Evolutionary conservation across 2,113 vertebrate genomes (phyloP).

Genomic region (Hymenochirus boettgeri): DNA sequence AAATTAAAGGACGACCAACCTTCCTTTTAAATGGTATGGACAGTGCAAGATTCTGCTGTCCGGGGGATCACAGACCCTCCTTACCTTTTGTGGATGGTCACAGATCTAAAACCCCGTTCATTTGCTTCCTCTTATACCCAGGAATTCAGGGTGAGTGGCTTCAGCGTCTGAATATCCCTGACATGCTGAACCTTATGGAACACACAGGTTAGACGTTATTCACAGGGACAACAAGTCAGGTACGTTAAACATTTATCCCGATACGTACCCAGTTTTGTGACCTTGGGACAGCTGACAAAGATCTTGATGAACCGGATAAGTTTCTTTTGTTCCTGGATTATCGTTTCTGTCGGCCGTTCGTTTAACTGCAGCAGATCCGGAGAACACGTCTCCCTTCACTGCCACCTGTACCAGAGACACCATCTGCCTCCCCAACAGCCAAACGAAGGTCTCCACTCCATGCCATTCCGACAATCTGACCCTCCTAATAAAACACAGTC

Average conservation of each 20-base stretch:
- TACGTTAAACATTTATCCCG: neutral
- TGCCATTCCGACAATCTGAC: conserved; percentile 69
- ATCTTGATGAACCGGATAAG: conserved; percentile 55
- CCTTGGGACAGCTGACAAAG: conserved; percentile 60
- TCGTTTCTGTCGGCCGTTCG: neutral
- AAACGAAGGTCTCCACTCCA: conserved; percentile 79
- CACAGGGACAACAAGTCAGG: no score
- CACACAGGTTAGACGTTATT: neutral
- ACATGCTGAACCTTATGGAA: conserved; percentile 75
- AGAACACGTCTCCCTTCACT: conserved; percentile 62
- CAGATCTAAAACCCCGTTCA: conserved; percentile 67
- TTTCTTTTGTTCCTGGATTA: conserved; percentile 42
- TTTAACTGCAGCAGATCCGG: conserved; percentile 62
- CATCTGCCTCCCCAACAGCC: conserved; percentile 52
- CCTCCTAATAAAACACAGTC: conserved; percentile 56
- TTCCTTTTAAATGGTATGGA: no score
- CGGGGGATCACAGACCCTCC: neutral
- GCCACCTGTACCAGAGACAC: conserved; percentile 78
- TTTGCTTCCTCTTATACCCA: conserved; percentile 54
- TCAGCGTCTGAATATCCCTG: conserved; percentile 73
- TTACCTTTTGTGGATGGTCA: conserved; percentile 71
- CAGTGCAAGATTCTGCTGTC: no score
- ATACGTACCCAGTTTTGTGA: conserved; percentile 75
- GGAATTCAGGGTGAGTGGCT: conserved; percentile 60
- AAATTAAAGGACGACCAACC: neutral